These are phyloP conservation scores for Melanophora roralis DNA, from an alignment of 2,888 invertebrate genomes.

Conservation along the genomic window DNA sequence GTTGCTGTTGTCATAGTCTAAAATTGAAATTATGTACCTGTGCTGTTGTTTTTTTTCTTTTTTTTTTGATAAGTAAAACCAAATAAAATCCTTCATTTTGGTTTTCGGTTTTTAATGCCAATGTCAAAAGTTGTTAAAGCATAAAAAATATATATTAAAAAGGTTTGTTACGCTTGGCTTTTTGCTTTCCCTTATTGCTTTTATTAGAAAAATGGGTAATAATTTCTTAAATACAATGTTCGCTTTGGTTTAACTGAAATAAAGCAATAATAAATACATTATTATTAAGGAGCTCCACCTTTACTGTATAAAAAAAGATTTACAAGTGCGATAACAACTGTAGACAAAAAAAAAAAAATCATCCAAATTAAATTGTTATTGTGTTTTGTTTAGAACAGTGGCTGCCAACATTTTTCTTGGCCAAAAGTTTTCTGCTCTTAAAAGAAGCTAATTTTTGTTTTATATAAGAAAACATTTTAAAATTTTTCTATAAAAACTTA, in stretches of 20 bases:
- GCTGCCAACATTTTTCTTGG: no score
- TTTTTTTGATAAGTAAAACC: no score
- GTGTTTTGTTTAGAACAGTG: not conserved
- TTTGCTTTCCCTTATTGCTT: slow-evolving; percentile 2
- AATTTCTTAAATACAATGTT: slow-evolving; percentile 20
- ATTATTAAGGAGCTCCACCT: slow-evolving; percentile 31
- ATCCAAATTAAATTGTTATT: slow-evolving; percentile 1
- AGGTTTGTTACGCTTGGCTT: slow-evolving; percentile 14
- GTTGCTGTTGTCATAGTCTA: not conserved
- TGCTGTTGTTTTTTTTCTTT: slow-evolving; percentile 23
- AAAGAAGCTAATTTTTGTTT: no score
- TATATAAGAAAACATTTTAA: no score
- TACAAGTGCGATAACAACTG: slow-evolving; percentile 33
- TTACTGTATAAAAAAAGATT: slow-evolving; percentile 41
- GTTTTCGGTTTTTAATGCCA: slow-evolving; percentile 18
- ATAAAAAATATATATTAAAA: slow-evolving; percentile 20
- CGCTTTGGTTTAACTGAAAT: not conserved
- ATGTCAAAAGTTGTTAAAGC: slow-evolving; percentile 31
- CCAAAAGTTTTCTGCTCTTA: no score
- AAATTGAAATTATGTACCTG: slow-evolving; percentile 40
- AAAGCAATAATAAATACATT: not conserved
- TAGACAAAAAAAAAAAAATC: slow-evolving; percentile 14
- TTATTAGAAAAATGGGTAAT: slow-evolving; percentile 24
- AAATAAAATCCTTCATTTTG: slow-evolving; percentile 34
- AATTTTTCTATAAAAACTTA: no score